Conservation (phyloP, 2,113 vertebrate species). For the Xenus cinereus region DNA sequence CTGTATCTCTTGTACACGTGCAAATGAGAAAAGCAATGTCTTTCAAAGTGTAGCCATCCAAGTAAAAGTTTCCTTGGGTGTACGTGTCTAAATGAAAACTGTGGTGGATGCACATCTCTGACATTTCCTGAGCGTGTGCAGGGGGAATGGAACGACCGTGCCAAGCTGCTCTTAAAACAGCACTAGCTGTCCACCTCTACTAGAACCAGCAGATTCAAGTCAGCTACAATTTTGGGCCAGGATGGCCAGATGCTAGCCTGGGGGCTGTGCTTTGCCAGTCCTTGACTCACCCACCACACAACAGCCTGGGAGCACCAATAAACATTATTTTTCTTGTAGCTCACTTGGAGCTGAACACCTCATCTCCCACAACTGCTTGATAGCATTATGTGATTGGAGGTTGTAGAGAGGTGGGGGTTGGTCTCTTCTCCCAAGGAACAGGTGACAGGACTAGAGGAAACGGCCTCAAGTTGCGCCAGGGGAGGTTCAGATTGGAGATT, state of each 20-base stretch:
- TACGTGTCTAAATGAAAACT: neutral
- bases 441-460: too few species aligned
- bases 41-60: neutral
- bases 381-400: too few species aligned
- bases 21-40: neutral
- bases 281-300: neutral
- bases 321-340: neutral
- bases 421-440: too few species aligned
- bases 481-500: too few species aligned
- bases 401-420: too few species aligned
- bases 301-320: neutral
- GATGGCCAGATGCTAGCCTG: neutral
- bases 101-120: neutral
- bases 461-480: too few species aligned
- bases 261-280: neutral
- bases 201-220: neutral
- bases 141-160: neutral
- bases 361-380: neutral
- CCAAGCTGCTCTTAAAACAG: neutral
- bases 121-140: neutral
- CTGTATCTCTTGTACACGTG: neutral
- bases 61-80: neutral
- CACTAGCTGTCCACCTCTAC: fast-evolving
- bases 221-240: neutral
- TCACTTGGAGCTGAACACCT: neutral